Base-by-base conservation (phyloP, 53 echinoderm and acorn worm genomes). In the Henricia sp. region DNA sequence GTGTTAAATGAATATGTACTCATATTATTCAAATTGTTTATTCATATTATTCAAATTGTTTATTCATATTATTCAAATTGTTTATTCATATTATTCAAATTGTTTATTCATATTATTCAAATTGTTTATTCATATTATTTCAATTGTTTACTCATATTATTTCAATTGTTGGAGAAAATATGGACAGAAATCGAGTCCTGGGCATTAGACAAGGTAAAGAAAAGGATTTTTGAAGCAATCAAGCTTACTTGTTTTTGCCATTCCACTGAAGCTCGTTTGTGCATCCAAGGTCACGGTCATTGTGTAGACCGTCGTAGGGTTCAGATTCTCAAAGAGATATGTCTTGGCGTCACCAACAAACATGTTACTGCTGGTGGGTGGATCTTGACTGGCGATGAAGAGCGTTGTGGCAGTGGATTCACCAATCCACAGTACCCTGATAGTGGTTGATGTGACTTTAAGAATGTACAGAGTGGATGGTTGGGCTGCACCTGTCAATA, bases 201-300 rank as follows among this genome's bases (percentile, higher is more conserved):
- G n/a, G n/a, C n/a, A n/a, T n/a, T n/a, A n/a, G n/a, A n/a, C n/a
- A n/a, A n/a, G n/a, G n/a, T n/a, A n/a, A n/a, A n/a, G n/a, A n/a
- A n/a, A n/a, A n/a, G n/a, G n/a, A n/a, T n/a, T n/a, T n/a, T n/a
- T n/a, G n/a, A n/a, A n/a, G n/a, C n/a, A n/a, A n/a, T n/a, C n/a
- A 19, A 59, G 3, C 39, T 83, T 69, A 83, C 84, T 68, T 37
- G 69, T 68, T 69, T 68, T 68, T 55, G 56, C 20, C 8, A 51
- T 21, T 52, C 39, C 70, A 68, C 37, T 56, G 70, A 83, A 55
- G 16, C 17, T 17, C n/a, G n/a, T n/a, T 5, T 55, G 56, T 0
- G n/a, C 28, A 30, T 43, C 48, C 1, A 41, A 26, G 14, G 14
- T 36, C 21, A 84, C 67, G 0, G 33, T 33, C 36, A 89, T 57